phyloP scores from a whole-genome alignment of 1,140 invertebrate species.

The Ceratitis capitata region DNA sequence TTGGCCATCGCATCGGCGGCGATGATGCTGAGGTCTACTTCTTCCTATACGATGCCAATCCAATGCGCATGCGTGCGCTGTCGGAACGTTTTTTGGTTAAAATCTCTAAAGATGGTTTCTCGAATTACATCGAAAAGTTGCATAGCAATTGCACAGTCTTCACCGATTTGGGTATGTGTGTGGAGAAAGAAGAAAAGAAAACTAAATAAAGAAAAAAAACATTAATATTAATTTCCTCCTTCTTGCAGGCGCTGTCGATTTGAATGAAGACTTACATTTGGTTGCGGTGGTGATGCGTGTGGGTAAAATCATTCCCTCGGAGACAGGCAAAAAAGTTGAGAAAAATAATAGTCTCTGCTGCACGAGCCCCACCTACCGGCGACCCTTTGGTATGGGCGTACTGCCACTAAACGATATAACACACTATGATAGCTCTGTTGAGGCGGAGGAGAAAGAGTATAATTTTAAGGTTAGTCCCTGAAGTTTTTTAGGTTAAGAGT shows the following conservation, averaged over 20 bases:
- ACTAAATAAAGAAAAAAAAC: background rate
- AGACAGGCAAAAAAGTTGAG: slow-evolving; percentile 74
- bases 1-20: slow-evolving; percentile 83
- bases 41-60: slow-evolving; percentile 82
- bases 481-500: too few relatives aligned
- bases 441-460: slow-evolving; percentile 75
- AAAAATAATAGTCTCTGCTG: slow-evolving; percentile 52
- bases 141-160: slow-evolving; percentile 90
- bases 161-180: slow-evolving; percentile 69
- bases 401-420: slow-evolving; percentile 72
- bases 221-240: background rate
- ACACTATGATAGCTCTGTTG: slow-evolving; percentile 71
- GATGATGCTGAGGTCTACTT: slow-evolving; percentile 91
- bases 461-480: slow-evolving; percentile 73
- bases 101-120: slow-evolving; percentile 89
- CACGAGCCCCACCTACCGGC: slow-evolving; percentile 66
- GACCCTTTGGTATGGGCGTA: slow-evolving; percentile 88
- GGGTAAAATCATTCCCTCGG: slow-evolving; percentile 86
- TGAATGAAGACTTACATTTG: slow-evolving; percentile 84
- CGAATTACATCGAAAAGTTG: slow-evolving; percentile 87
- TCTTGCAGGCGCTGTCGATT: slow-evolving; percentile 76
- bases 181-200: background rate
- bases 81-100: slow-evolving; percentile 89
- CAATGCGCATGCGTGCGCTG: slow-evolving; percentile 71
- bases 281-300: slow-evolving; percentile 89